Conservation (phyloP, 2,888 invertebrate species). For the Cephonodes hylas region DNA sequence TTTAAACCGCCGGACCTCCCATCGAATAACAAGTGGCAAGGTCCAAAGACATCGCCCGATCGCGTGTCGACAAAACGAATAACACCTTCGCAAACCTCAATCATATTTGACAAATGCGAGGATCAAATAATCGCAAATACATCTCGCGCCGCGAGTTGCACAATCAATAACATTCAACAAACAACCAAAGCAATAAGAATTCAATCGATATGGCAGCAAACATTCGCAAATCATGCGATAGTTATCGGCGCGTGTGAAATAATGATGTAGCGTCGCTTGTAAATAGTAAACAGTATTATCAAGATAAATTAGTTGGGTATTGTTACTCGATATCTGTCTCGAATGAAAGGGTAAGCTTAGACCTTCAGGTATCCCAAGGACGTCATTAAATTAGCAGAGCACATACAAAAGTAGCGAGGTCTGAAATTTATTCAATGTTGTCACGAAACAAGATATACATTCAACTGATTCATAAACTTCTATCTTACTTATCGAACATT, state of each 20-base stretch:
- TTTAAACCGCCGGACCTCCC: slow-evolving; percentile 56
- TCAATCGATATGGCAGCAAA: slow-evolving; percentile 29
- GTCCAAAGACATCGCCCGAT: slow-evolving; percentile 59
- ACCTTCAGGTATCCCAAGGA: background rate
- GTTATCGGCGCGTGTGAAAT: slow-evolving; percentile 50
- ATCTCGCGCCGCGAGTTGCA: slow-evolving; percentile 22
- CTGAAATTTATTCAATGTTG: slow-evolving; percentile 25
- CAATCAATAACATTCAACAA: slow-evolving; percentile 36
- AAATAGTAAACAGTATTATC: slow-evolving; percentile 43
- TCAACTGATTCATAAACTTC: slow-evolving; percentile 23
- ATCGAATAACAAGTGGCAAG: slow-evolving; percentile 69
- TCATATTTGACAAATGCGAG: slow-evolving; percentile 68
- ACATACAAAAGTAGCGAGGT: slow-evolving; percentile 8
- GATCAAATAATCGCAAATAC: slow-evolving; percentile 61
- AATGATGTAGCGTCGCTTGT: slow-evolving; percentile 33
- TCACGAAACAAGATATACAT: slow-evolving; percentile 26
- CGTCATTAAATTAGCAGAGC: background rate
- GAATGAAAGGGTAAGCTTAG: slow-evolving; percentile 22
- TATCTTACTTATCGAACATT: background rate
- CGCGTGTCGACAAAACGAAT: slow-evolving; percentile 71
- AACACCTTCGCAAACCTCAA: slow-evolving; percentile 62
- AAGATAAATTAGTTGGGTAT: slow-evolving; percentile 40
- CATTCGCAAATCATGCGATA: slow-evolving; percentile 35
- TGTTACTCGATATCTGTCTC: slow-evolving; percentile 17
- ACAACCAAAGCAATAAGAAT: slow-evolving; percentile 37